Conservation (phyloP, 1,140 invertebrate species). For the Plodia interpunctella region DNA sequence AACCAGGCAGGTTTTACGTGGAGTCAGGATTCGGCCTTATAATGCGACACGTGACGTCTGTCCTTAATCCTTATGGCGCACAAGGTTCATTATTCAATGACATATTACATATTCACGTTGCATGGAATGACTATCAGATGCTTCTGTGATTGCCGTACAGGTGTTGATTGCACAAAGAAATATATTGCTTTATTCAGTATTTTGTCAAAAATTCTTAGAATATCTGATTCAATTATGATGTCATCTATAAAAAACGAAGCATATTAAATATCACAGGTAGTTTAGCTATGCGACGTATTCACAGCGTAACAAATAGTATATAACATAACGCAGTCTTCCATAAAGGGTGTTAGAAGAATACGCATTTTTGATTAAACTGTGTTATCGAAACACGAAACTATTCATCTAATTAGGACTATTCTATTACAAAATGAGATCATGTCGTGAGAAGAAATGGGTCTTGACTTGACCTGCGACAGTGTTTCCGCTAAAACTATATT, state of each 20-base stretch:
- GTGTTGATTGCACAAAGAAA: not conserved
- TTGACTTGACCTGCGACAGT: no score
- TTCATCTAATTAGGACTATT: no score
- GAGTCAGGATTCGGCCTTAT: not conserved
- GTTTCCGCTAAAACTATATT: no score
- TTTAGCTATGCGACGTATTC: no score
- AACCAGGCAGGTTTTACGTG: not conserved
- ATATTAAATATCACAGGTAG: not conserved
- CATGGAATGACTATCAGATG: not conserved
- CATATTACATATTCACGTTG: not conserved
- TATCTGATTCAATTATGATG: not conserved
- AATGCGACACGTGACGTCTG: not conserved
- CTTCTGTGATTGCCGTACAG: not conserved
- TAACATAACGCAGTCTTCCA: no score
- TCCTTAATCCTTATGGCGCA: constrained; percentile 1
- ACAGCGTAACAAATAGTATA: no score
- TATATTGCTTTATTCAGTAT: not conserved
- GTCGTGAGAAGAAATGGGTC: no score
- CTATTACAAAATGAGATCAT: no score
- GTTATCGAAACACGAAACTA: no score
- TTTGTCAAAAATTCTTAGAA: not conserved
- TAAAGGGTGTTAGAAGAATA: no score
- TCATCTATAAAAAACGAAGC: not conserved
- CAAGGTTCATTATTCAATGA: constrained; percentile 4
- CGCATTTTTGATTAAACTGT: no score